phyloP scores from a whole-genome alignment of 37 sponge, comb jelly and placozoan species.

The Dysidea cf. avara region DNA sequence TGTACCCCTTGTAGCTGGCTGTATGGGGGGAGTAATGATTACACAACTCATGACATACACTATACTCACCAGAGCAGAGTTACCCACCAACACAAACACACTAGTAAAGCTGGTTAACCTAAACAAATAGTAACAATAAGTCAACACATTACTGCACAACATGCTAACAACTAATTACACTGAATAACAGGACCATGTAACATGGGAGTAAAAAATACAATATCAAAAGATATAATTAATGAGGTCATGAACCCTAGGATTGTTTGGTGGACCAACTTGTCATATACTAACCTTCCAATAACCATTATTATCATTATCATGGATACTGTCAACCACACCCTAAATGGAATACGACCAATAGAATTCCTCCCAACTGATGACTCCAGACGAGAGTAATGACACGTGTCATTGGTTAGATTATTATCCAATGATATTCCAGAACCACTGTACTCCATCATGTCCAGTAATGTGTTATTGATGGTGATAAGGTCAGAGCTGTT shows the following conservation, averaged over 20 bases:
- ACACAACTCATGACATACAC: neutral
- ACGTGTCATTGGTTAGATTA: neutral
- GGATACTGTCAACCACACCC: conserved; percentile 46
- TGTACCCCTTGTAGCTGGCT: too few species aligned
- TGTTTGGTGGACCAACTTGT: too few species aligned
- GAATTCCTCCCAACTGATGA: conserved; percentile 22
- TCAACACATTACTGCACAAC: neutral
- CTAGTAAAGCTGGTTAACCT: conserved; percentile 43
- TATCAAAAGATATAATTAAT: too few species aligned
- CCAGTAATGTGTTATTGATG: neutral
- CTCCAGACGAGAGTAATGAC: neutral
- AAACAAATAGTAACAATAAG: neutral
- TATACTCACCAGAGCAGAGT: conserved; percentile 56
- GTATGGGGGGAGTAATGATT: too few species aligned
- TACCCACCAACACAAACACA: conserved; percentile 55
- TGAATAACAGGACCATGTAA: too few species aligned
- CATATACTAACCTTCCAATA: conserved; percentile 39
- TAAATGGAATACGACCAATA: conserved; percentile 24
- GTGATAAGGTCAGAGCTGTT: neutral
- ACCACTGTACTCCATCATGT: neutral
- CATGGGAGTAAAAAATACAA: too few species aligned
- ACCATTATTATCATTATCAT: neutral
- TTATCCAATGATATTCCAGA: neutral
- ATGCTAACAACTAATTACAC: too few species aligned
- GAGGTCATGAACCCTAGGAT: too few species aligned